Percentiles rank a stretch among this genome's conserved stretches.
phyloP scores from a whole-genome alignment of 2,888 invertebrate species.

The Matsumyia berberina region DNA sequence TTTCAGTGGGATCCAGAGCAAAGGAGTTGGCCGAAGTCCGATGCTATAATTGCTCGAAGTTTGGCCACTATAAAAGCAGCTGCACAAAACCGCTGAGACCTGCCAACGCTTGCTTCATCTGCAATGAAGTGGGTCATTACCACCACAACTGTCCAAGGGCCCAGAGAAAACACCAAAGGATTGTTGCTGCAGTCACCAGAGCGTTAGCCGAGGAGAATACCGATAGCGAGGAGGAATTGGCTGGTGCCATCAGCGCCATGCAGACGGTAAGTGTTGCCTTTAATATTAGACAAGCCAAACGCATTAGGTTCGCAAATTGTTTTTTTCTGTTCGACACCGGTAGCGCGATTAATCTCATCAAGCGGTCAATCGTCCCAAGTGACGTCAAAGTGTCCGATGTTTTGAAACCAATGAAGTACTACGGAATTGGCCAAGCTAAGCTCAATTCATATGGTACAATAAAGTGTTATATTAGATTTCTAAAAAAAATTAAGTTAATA shows the following conservation, averaged over 20 bases:
- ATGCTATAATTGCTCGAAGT: slow-evolving; percentile 54
- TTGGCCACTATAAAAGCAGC: slow-evolving; percentile 40
- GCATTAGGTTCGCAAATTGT: slow-evolving; percentile 17
- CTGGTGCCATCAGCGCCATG: slow-evolving; percentile 31
- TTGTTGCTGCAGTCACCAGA: slow-evolving; percentile 42
- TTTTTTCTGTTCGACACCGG: slow-evolving; percentile 36
- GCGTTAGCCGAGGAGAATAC: slow-evolving; percentile 11
- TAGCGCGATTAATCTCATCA: slow-evolving; percentile 34
- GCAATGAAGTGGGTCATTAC: not conserved
- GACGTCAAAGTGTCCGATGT: not conserved
- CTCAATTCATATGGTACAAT: too few relatives aligned
- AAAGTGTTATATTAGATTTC: too few relatives aligned
- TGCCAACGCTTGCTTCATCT: not conserved
- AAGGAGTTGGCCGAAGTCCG: slow-evolving; percentile 23
- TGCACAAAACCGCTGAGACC: slow-evolving; percentile 38
- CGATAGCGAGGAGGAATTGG: slow-evolving; percentile 30
- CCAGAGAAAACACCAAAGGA: slow-evolving; percentile 7
- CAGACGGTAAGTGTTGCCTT: slow-evolving; percentile 46
- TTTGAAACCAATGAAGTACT: too few relatives aligned
- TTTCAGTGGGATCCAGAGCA: not conserved
- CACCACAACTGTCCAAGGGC: not conserved
- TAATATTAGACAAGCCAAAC: not conserved
- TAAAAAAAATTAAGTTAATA: too few relatives aligned
- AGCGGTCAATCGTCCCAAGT: slow-evolving; percentile 11
- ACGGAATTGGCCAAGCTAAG: too few relatives aligned